phyloP scores from a whole-genome alignment of 2,797 vertebrate genomes.

The Myotis findleyi region DNA sequence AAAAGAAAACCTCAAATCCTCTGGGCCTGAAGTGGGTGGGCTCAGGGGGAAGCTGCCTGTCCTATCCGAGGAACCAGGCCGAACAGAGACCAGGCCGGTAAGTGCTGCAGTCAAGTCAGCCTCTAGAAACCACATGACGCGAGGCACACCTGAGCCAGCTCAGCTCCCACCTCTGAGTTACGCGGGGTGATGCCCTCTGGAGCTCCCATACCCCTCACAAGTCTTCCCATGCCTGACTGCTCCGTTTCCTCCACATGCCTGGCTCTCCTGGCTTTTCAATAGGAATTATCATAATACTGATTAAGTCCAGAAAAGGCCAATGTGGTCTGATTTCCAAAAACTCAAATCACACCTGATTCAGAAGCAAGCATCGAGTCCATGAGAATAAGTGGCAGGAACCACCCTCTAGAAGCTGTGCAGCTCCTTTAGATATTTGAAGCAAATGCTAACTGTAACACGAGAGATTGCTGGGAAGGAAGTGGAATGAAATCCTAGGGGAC shows the following conservation, averaged over 20 bases:
- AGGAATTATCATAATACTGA: neutral
- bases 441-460: neutral
- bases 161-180: neutral
- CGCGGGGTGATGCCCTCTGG: accelerated
- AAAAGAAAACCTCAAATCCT: neutral
- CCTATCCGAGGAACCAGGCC: neutral
- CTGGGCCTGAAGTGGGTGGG: neutral
- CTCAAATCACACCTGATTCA: neutral
- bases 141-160: neutral
- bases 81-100: neutral
- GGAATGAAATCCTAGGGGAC: neutral
- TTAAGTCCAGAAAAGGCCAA: neutral
- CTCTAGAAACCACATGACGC: neutral
- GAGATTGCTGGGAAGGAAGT: neutral
- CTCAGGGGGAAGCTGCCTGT: neutral
- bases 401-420: neutral
- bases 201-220: neutral
- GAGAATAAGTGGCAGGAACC: neutral
- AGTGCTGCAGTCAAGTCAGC: neutral
- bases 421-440: neutral
- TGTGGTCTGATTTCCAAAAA: neutral
- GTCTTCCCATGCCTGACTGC: neutral
- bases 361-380: neutral
- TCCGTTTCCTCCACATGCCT: neutral
- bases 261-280: neutral